Percentiles rank a stretch among this genome's conserved stretches.
Evolutionary conservation across 1,140 invertebrate genomes (phyloP).

Genomic region (Brachionus koreanus): DNA sequence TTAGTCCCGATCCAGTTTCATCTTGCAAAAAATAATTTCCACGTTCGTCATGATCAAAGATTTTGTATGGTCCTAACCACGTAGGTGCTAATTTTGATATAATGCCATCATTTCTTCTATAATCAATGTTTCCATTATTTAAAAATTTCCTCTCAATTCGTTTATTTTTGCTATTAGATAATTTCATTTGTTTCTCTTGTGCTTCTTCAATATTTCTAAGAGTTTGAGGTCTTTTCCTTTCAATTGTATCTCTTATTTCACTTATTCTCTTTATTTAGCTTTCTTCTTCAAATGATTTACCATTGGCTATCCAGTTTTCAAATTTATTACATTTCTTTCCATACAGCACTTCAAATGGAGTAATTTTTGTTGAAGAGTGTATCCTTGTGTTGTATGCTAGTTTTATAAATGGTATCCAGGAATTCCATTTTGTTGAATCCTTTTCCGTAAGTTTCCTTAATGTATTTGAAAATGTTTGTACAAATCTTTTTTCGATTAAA

Average conservation of each 20-base stretch:
- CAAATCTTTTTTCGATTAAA: no score
- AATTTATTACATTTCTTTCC: conserved; percentile 7
- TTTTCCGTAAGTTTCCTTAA: no score
- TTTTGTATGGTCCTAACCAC: not conserved
- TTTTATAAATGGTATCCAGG: no score
- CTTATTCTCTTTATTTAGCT: not conserved
- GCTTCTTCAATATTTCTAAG: not conserved
- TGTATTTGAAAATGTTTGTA: no score
- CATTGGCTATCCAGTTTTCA: not conserved
- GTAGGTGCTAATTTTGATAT: conserved; percentile 13
- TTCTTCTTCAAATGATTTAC: not conserved
- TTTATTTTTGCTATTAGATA: not conserved
- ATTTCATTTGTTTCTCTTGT: not conserved
- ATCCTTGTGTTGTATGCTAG: not conserved
- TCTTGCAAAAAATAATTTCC: not conserved
- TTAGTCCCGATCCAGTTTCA: not conserved
- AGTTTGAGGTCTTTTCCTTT: not conserved
- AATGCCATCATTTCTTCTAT: conserved; percentile 3
- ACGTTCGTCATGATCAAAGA: conserved; percentile 20
- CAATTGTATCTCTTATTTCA: conserved; percentile 7
- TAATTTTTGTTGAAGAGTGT: not conserved
- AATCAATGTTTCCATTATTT: not conserved
- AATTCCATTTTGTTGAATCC: no score
- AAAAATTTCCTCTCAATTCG: not conserved
- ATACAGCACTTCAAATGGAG: conserved; percentile 21